Conservation (phyloP, 2,888 invertebrate species). For the Macropis europaea region DNA sequence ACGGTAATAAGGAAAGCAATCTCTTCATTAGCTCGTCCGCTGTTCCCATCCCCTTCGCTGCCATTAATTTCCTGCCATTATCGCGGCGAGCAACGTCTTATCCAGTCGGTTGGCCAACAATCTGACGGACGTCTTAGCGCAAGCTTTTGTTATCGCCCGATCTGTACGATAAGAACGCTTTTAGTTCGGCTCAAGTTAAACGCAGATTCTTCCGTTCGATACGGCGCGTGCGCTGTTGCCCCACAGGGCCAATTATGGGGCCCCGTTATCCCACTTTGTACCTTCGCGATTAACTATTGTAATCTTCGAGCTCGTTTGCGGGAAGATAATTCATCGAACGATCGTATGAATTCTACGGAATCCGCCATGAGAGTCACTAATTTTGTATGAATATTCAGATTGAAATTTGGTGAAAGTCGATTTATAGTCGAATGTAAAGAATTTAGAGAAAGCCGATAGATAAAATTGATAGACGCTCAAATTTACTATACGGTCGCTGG, state of each 20-base stretch:
- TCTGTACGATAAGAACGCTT: conserved; percentile 1
- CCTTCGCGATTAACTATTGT: not conserved
- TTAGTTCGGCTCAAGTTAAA: conserved; percentile 16
- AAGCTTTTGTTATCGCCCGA: conserved; percentile 38
- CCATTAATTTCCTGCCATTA: conserved; percentile 60
- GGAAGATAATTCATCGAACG: not conserved
- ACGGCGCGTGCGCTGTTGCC: not conserved
- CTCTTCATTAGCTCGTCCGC: conserved; percentile 48
- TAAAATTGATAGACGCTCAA: too few species aligned
- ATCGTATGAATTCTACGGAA: not conserved
- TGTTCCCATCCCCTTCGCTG: conserved; percentile 33
- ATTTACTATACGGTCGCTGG: too few species aligned
- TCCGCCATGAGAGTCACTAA: not conserved
- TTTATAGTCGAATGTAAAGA: not conserved
- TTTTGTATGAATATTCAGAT: not conserved
- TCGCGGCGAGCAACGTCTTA: conserved; percentile 49
- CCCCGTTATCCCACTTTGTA: not conserved
- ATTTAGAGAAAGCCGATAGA: too few species aligned
- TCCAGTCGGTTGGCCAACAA: conserved; percentile 40
- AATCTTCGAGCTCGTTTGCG: not conserved
- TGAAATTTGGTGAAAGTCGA: not conserved
- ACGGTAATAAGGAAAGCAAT: conserved; percentile 59
- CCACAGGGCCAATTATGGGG: not conserved
- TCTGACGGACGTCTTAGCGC: conserved; percentile 11
- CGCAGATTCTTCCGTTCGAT: conserved; percentile 15